Conservation (phyloP, 2,797 vertebrate species). For the Bovichtus diacanthus region DNA sequence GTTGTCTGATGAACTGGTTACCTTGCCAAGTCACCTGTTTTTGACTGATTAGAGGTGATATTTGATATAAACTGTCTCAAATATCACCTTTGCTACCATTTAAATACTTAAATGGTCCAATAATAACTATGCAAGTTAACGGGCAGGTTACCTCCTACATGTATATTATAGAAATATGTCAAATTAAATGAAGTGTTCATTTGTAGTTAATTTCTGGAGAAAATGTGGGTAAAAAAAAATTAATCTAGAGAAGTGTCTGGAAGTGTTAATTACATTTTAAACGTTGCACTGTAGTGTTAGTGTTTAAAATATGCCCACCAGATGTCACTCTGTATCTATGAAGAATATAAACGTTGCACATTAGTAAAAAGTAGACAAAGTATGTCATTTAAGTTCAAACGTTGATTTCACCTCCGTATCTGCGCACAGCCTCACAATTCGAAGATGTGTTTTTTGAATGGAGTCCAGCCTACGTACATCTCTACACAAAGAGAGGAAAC, state of each 20-base stretch:
- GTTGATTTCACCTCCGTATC: background rate
- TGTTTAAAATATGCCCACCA: conserved; percentile 40
- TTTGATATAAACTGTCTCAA: conserved; percentile 6
- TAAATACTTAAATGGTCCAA: background rate
- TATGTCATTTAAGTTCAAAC: background rate
- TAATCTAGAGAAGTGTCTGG: background rate
- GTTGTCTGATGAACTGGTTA: conserved; percentile 20
- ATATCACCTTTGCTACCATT: background rate
- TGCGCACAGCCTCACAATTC: rapidly evolving
- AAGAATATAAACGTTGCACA: conserved; percentile 29
- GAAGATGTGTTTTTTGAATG: background rate
- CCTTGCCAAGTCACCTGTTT: conserved; percentile 6
- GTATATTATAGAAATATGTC: background rate
- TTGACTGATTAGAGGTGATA: background rate
- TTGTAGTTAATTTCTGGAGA: background rate
- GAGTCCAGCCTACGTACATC: rapidly evolving
- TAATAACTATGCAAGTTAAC: background rate
- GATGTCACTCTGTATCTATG: conserved; percentile 45
- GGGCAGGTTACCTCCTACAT: background rate
- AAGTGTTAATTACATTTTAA: background rate
- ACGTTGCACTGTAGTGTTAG: background rate
- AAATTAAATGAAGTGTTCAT: too few relatives aligned
- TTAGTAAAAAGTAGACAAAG: conserved; percentile 18
- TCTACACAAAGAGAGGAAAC: background rate
- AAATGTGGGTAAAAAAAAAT: background rate